These are phyloP conservation scores for Stenotaenia linearis DNA, from an alignment of 2,888 invertebrate species.

Conservation along the genomic window DNA sequence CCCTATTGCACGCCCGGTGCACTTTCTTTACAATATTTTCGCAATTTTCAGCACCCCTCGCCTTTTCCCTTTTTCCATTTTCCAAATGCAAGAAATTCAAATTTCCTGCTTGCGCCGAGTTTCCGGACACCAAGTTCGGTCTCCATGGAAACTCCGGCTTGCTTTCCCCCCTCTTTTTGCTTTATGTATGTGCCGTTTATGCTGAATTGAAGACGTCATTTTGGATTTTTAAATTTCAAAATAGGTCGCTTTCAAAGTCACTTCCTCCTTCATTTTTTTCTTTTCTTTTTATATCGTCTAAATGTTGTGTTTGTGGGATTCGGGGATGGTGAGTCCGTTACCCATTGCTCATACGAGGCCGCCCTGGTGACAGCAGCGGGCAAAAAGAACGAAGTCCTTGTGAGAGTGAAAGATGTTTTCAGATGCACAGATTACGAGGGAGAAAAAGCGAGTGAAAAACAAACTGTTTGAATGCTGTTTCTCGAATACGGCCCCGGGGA, in stretches of 20 bases:
- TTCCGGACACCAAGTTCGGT: conserved; percentile 4
- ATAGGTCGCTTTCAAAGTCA: conserved; percentile 7
- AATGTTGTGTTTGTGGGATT: neutral
- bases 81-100: conserved; percentile 24
- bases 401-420: conserved; percentile 6
- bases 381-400: conserved; percentile 7
- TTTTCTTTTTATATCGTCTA: neutral
- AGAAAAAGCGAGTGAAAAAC: conserved; percentile 3
- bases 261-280: neutral
- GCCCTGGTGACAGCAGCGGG: conserved; percentile 7
- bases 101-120: conserved; percentile 26
- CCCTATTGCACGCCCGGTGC: neutral
- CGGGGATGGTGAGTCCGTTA: neutral
- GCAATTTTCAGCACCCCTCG: neutral
- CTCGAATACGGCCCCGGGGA: neutral
- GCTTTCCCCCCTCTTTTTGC: neutral
- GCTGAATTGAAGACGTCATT: conserved; percentile 28
- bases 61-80: neutral
- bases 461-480: conserved; percentile 13
- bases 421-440: neutral
- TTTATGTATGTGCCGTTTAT: conserved; percentile 19
- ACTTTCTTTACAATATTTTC: neutral
- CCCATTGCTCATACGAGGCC: conserved; percentile 2
- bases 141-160: neutral
- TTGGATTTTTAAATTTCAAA: conserved; percentile 17